phyloP scores from a whole-genome alignment of 1,140 invertebrate species.

The Drosophila punjabiensis region DNA sequence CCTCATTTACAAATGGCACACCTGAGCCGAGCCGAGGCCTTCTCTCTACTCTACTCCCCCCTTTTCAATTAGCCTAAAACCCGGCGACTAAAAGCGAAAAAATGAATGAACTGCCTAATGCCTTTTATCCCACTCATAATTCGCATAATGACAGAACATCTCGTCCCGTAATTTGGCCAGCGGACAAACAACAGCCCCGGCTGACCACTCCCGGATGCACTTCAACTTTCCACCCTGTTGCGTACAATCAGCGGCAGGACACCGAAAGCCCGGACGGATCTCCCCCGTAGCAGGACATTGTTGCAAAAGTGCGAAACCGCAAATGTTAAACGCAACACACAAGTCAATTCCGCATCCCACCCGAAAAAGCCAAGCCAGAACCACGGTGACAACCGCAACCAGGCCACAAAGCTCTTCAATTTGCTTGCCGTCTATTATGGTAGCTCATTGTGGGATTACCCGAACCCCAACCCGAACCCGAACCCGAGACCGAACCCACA shows the following conservation, averaged over 20 bases:
- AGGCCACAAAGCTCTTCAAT: constrained; percentile 84
- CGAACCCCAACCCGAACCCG: constrained; percentile 27
- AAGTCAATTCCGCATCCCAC: constrained; percentile 67
- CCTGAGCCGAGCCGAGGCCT: constrained; percentile 29
- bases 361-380: constrained; percentile 33
- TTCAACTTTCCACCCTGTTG: constrained; percentile 85
- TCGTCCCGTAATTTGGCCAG: constrained; percentile 50
- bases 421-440: constrained; percentile 84
- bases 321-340: constrained; percentile 84
- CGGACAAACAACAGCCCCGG: constrained; percentile 59
- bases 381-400: constrained; percentile 70
- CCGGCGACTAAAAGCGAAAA: constrained; percentile 37
- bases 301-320: constrained; percentile 85
- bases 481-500: background rate
- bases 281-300: constrained; percentile 59
- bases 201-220: constrained; percentile 82
- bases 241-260: constrained; percentile 66
- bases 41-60: background rate
- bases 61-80: constrained; percentile 84
- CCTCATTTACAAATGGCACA: constrained; percentile 70
- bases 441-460: constrained; percentile 85
- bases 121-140: constrained; percentile 84
- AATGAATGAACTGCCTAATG: constrained; percentile 75
- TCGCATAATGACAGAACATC: constrained; percentile 80
- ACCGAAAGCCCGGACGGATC: constrained; percentile 16